Base-by-base conservation (phyloP, 2,113 vertebrate genomes). In the Chiloscyllium plagiosum region DNA sequence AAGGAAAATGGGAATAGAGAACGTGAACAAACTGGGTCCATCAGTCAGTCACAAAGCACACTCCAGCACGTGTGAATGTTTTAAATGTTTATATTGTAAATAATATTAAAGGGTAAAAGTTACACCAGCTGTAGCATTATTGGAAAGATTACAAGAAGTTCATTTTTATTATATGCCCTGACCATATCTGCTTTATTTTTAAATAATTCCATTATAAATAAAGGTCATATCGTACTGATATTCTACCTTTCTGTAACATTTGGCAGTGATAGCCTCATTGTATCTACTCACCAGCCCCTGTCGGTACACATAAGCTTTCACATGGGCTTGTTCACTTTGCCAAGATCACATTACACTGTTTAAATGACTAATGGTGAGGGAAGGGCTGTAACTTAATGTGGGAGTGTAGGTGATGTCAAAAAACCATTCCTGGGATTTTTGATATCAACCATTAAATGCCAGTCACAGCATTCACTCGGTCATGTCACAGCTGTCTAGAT, bases 1-100 rank as follows among this genome's bases (percentile, higher is more conserved):
- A 17, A 61, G 33, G 87, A 37, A 37, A n/a, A 7, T 37, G 29
- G 65, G 12, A 65, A 42, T 65, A 68, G 37, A 26, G 7, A 50
- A 47, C 26, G 12, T 7, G 56, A 61, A 61, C 12, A 12, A 61
- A 61, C 56, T 61, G 10, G 7, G 6, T 19, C n/a, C 52, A 56
- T 47, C 65, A 47, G 20, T 26, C 66, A 42, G n/a, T 42, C 94
- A 95, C 94, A 95, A 95, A 94, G 52, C 94, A 76, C 94, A 68
- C 37, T 70, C 24, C 94, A 72, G 68, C 68, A 72, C 50, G 8
- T 37, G 37, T 19, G 47, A 95, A 95, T 47, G 94, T 95, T 95
- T 95, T 47, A 76, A 70, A 72, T 95, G 72, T 95, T 95, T 95
- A 95, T 95, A 90, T 90, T 90, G 68, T 95, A 95, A 95, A 95